Percentiles rank a stretch among this genome's conserved stretches.
Conservation (phyloP, 2,888 invertebrate genomes). For the Melanophora roralis region DNA sequence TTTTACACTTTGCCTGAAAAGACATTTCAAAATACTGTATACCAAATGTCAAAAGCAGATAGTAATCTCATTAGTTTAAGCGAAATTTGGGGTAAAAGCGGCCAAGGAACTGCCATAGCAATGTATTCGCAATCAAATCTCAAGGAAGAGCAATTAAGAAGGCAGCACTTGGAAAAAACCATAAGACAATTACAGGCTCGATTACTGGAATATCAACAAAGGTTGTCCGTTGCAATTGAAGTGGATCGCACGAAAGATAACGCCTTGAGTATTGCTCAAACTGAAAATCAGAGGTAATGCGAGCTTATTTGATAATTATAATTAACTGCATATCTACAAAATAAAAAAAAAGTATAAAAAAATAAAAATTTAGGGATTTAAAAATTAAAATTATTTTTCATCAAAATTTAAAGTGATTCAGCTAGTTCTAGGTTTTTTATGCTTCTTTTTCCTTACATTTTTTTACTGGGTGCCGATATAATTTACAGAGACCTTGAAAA, state of each 20-base stretch:
- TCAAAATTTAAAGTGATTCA: too few species aligned
- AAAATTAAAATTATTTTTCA: too few species aligned
- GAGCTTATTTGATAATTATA: too few species aligned
- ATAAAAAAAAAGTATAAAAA: too few species aligned
- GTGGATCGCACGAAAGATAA: slow-evolving; percentile 87
- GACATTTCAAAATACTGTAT: slow-evolving; percentile 18
- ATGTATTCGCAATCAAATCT: slow-evolving; percentile 34
- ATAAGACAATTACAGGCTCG: slow-evolving; percentile 86
- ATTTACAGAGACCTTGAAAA: too few species aligned
- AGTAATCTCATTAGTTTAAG: slow-evolving; percentile 74
- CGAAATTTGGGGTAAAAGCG: slow-evolving; percentile 75
- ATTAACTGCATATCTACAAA: too few species aligned
- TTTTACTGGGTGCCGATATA: too few species aligned
- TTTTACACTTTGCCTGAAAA: slow-evolving; percentile 54
- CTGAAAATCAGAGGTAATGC: slow-evolving; percentile 81
- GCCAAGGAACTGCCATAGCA: slow-evolving; percentile 66
- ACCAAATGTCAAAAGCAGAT: slow-evolving; percentile 48
- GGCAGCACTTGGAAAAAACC: slow-evolving; percentile 86
- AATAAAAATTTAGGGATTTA: too few species aligned
- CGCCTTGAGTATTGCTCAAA: slow-evolving; percentile 82
- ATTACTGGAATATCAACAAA: slow-evolving; percentile 86
- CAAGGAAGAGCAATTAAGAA: slow-evolving; percentile 86
- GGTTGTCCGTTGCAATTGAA: slow-evolving; percentile 86
- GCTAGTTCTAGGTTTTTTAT: too few species aligned
- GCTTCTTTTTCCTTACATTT: too few species aligned